A percentile compares a stretch with the other conserved stretches of the same genome.
Evolutionary conservation across 2,888 invertebrate species (phyloP).

Genomic region (Cryptus armator): DNA sequence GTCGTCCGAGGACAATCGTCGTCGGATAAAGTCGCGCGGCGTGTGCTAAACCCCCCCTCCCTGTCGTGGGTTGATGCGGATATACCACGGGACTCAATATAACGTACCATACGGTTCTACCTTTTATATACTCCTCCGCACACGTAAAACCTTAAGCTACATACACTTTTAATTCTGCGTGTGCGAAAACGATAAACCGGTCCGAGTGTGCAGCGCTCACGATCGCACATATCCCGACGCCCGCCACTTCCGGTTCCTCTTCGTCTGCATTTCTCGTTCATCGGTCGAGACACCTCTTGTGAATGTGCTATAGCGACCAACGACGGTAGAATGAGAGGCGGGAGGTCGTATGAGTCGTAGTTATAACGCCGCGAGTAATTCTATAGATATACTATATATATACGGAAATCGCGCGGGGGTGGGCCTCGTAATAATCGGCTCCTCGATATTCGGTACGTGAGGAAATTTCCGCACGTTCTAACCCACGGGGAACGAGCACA

Average conservation of each 20-base stretch:
- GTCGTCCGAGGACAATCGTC: constrained; percentile 55
- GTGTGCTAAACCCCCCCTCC: constrained; percentile 33
- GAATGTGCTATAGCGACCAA: neutral
- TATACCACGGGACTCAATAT: neutral
- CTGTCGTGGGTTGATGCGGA: constrained; percentile 39
- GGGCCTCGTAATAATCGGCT: constrained; percentile 58
- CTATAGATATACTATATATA: constrained; percentile 32
- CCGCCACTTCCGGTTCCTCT: constrained; percentile 64
- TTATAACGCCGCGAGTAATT: constrained; percentile 14
- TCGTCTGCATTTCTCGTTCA: constrained; percentile 38
- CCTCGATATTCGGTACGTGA: constrained; percentile 66
- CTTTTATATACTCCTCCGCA: neutral
- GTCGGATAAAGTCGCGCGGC: constrained; percentile 21
- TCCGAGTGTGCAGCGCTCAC: constrained; percentile 13
- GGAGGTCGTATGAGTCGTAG: constrained; percentile 23
- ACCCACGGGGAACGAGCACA: constrained; percentile 26
- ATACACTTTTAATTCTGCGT: neutral
- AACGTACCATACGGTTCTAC: neutral
- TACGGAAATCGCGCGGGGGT: constrained; percentile 2
- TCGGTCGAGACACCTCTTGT: constrained; percentile 12
- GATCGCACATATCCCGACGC: constrained; percentile 34
- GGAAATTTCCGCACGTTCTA: constrained; percentile 58
- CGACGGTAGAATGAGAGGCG: constrained; percentile 2
- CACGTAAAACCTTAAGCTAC: constrained; percentile 1
- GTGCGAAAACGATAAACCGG: constrained; percentile 51